Evolutionary conservation across 2,888 invertebrate genomes (phyloP).

Genomic region (Drosophila parthenogenetica): DNA sequence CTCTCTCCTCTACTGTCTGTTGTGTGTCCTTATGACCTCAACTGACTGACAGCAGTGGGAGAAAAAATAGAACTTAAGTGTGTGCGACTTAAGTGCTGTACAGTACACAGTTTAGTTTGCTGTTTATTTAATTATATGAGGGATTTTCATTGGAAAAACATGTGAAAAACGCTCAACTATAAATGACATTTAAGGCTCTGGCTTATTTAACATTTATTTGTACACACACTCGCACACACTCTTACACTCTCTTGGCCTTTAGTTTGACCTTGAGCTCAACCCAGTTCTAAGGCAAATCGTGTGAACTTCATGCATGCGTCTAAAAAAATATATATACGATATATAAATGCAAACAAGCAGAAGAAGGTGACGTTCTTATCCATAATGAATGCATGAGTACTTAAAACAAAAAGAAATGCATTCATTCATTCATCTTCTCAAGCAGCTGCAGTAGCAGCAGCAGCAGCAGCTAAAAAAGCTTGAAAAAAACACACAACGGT

Average conservation of each 20-base stretch:
- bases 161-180: slow-evolving; percentile 45
- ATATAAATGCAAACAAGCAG: slow-evolving; percentile 29
- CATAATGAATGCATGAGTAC: slow-evolving; percentile 56
- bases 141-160: slow-evolving; percentile 26
- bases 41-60: slow-evolving; percentile 27
- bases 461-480: background rate
- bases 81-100: slow-evolving; percentile 34
- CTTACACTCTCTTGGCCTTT: slow-evolving; percentile 22
- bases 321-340: slow-evolving; percentile 42
- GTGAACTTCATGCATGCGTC: slow-evolving; percentile 31
- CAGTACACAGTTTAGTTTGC: slow-evolving; percentile 17
- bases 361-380: slow-evolving; percentile 36
- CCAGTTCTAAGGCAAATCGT: slow-evolving; percentile 37
- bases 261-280: slow-evolving; percentile 54
- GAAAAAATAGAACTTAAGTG: background rate
- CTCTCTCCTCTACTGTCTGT: slow-evolving; percentile 14
- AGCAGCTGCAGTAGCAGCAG: slow-evolving; percentile 11
- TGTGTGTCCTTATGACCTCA: slow-evolving; percentile 27
- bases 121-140: slow-evolving; percentile 45
- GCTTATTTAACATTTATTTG: slow-evolving; percentile 11
- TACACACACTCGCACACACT: background rate
- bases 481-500: slow-evolving; percentile 1
- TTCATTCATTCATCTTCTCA: slow-evolving; percentile 37
- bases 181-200: slow-evolving; percentile 30
- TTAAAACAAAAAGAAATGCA: slow-evolving; percentile 48